Evolutionary conservation across 2,888 invertebrate genomes (phyloP).

Genomic region (Sminthurides aquaticus): DNA sequence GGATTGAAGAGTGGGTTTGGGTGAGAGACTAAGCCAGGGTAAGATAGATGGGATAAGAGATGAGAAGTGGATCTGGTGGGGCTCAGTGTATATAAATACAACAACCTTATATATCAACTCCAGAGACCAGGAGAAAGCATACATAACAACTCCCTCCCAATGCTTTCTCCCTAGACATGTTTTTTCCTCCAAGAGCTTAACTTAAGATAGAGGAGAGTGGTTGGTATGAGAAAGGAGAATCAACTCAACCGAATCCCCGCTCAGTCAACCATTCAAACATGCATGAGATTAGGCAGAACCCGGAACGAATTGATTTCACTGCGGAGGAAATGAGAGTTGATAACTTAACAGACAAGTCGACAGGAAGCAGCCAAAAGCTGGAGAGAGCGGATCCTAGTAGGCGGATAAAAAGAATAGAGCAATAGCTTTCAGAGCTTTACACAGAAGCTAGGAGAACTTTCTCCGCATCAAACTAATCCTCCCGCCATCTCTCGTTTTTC

Average conservation of each 20-base stretch:
- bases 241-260: conserved; percentile 25
- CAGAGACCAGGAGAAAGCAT: too few species aligned
- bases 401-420: too few species aligned
- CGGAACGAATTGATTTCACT: conserved; percentile 33
- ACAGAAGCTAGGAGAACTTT: too few species aligned
- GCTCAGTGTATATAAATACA: neutral
- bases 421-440: too few species aligned
- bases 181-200: too few species aligned
- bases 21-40: neutral
- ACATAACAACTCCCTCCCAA: too few species aligned
- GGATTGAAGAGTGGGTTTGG: neutral
- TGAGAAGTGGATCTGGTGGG: too few species aligned
- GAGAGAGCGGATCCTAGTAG: too few species aligned
- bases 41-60: neutral
- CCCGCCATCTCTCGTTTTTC: too few species aligned
- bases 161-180: too few species aligned
- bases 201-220: conserved; percentile 5
- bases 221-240: conserved; percentile 9
- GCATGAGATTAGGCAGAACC: conserved; percentile 26
- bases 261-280: conserved; percentile 24
- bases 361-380: too few species aligned
- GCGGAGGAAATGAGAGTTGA: conserved; percentile 30
- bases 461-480: too few species aligned
- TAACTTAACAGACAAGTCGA: conserved; percentile 8
- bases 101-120: neutral